Base-by-base conservation (phyloP, 2,888 invertebrate species). In the Acholoe squamosa region DNA sequence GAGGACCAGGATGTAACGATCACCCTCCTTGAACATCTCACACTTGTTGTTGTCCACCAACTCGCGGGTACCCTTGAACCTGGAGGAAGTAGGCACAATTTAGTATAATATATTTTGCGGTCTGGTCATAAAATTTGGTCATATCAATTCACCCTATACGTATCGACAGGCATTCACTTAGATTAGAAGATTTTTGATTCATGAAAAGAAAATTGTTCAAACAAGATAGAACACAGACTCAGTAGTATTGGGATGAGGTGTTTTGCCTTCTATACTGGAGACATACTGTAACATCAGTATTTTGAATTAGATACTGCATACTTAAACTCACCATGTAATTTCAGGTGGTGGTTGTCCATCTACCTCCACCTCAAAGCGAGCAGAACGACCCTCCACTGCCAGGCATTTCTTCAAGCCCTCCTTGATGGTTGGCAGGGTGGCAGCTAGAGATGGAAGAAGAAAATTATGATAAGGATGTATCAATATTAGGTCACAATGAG, bases 1-100 rank as follows among this genome's bases (percentile, higher is more conserved):
- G 31, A 99, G 98, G 0, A 98, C 97, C 31, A 99, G 97, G 95
- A 97, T 97, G 95, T 99, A 97, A 0, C 95, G 96, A 93, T 99
- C 96, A 14, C 98, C 99, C 95, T 99, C 99, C 92, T 97, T 97
- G 96, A 98, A 98, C 95, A 99, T 98, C 94, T 98, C 98, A 96
- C 99, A 98, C 92, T 99, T 98, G 76, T 91, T 90, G 0, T 98
- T 97, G 95, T 97, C 98, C 54, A 97, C 97, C 92, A 99, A 98
- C 96, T 99, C 99, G 71, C 99, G 97, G 0, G 98, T 98, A 86
- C 99, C 99, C 97, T 99, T 99, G 97, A 98, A 99, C 96, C 96
- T 96, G 91, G 91, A 76, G n/a, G 31, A 3, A 19, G 14, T 12
- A 61, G 19, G 12, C n/a, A n/a, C n/a, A n/a, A n/a, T n/a, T n/a